Percentiles rank a stretch among this genome's conserved stretches.
Evolutionary conservation across 2,113 vertebrate genomes (phyloP).

Genomic region (Perca flavescens): DNA sequence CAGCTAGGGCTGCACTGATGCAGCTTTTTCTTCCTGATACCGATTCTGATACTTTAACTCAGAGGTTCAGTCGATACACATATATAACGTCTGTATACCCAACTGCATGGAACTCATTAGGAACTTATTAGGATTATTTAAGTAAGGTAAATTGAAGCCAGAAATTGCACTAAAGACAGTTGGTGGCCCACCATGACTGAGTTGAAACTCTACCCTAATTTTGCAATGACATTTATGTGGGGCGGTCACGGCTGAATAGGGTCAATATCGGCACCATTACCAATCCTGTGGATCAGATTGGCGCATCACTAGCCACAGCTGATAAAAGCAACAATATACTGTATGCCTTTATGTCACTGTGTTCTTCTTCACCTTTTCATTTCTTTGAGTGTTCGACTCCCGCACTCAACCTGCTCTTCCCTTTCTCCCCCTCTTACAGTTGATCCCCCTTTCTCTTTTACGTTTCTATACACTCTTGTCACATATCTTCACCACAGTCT

Average conservation of each 20-base stretch:
- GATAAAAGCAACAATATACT: slow-evolving; percentile 5
- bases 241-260: not conserved
- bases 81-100: not conserved
- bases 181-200: not conserved
- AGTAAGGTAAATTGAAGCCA: not conserved
- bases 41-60: not conserved
- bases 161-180: not conserved
- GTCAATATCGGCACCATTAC: not conserved
- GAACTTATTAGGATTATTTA: not conserved
- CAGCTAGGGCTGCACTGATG: not conserved
- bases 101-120: not conserved
- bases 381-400: not conserved
- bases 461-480: not conserved
- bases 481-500: not conserved
- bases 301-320: not conserved
- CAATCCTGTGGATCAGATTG: not conserved
- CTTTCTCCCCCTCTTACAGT: not conserved
- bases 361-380: slow-evolving; percentile 1
- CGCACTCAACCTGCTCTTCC: not conserved
- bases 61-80: not conserved
- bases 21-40: not conserved
- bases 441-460: not conserved
- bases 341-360: not conserved
- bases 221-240: not conserved
- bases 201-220: not conserved